Base-by-base conservation (phyloP, 2,797 vertebrate species). In the Petrocephalus schoutedeni region DNA sequence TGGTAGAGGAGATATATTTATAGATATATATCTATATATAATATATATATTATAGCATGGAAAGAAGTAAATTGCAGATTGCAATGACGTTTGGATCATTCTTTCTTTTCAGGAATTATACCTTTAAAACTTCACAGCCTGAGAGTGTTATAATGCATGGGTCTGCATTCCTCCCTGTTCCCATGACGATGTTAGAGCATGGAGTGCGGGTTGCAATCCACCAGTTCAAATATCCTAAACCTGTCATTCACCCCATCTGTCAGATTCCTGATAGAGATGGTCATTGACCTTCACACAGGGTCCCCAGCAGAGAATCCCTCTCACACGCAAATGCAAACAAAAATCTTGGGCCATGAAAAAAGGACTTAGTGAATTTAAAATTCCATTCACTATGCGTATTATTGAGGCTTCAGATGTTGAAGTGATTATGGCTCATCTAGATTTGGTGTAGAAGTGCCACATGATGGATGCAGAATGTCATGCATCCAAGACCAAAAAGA, bases 171-270 rank as follows among this genome's bases (percentile, higher is more conserved):
- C 51, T 84, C 85, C 87, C 21, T 71, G 64, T 87, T 80, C 45
- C 85, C 88, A 77, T 59, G 23, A 59, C 77, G 67, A 71, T 87
- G n/a, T 77, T 19, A 71, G 64, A 71, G 12, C 64, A 36, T 36
- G 64, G 28, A 71, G 32, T 71, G 12, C 4, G 4, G 32, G 64
- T 36, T 71, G 36, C 14, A 71, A 71, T 80, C 74, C 19, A 21
- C 36, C 74, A 49, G 36, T 67, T 89, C 57, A 58, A 85, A 88
- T 51, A 23, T 36, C 10, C n/a, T 32, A 7, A 88, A 88, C 19
- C 61, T 82, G 53, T 82, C 59, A 49, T 36, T 23, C 16, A 32
- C n/a, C 49, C 59, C 23, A 41, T 58, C 59, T n/a, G 56, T 87
- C 87, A 89, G 71, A 28, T 12, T 61, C n/a, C 80, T 49, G 80